Conservation (phyloP, 2,888 invertebrate species). For the Zaprionus lineosus region DNA sequence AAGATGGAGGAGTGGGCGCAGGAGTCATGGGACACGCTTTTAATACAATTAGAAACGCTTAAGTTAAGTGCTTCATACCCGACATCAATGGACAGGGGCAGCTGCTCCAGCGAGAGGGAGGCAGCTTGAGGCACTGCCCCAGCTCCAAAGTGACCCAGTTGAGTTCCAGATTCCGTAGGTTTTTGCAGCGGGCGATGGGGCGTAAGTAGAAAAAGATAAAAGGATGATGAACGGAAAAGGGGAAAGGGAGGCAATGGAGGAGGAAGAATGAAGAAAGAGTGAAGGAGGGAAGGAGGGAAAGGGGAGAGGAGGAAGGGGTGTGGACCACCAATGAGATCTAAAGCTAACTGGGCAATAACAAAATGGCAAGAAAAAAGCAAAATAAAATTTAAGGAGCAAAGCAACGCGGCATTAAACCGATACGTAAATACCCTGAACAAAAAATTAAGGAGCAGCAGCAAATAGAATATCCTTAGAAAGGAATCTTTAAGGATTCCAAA, state of each 20-base stretch:
- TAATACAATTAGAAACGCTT: slow-evolving; percentile 75
- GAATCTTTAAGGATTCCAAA: too few species aligned
- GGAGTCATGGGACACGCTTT: slow-evolving; percentile 60
- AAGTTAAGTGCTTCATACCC: slow-evolving; percentile 66
- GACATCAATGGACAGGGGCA: slow-evolving; percentile 6
- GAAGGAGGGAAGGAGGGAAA: neutral
- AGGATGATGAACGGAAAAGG: too few species aligned
- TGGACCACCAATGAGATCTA: slow-evolving; percentile 1
- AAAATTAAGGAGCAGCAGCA: too few species aligned
- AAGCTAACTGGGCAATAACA: neutral
- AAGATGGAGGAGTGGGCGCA: neutral
- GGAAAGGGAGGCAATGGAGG: neutral
- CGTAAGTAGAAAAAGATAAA: neutral
- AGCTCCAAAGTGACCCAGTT: slow-evolving; percentile 20
- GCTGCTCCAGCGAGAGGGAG: slow-evolving; percentile 19
- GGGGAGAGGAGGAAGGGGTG: neutral
- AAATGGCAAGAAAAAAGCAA: neutral
- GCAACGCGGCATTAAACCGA: too few species aligned
- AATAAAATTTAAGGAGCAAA: neutral
- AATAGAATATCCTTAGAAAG: too few species aligned
- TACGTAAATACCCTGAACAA: slow-evolving; percentile 4
- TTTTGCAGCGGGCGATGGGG: neutral
- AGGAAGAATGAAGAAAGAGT: neutral
- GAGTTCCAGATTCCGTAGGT: neutral
- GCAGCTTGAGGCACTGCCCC: neutral